Conservation (phyloP, 2,888 invertebrate species). For the Candidula unifasciata region DNA sequence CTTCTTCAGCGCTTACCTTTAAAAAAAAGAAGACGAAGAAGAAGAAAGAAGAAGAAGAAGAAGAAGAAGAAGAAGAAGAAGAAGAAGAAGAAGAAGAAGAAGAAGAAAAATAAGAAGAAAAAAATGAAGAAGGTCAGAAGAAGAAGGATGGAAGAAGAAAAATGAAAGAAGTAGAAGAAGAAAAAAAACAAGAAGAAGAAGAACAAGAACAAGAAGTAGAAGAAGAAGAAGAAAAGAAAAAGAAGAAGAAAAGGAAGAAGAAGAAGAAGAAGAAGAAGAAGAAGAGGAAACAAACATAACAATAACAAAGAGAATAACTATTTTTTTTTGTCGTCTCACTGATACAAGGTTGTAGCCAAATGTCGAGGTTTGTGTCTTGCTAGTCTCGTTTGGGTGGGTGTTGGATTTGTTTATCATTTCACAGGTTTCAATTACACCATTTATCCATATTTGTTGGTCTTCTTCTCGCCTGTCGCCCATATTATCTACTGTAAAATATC, state of each 20-base stretch:
- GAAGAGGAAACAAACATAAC: conserved; percentile 28
- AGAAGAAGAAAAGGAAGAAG: background rate
- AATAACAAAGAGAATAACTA: no score
- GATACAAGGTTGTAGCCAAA: no score
- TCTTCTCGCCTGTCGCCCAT: no score
- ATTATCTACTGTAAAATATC: no score
- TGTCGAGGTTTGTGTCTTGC: no score
- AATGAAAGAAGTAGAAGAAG: background rate
- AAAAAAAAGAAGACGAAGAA: background rate
- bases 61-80: background rate
- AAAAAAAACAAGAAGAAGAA: background rate
- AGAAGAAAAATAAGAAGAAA: background rate
- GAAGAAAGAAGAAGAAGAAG: background rate
- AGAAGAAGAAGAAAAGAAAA: background rate
- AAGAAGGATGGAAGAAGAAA: background rate
- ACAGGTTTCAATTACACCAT: no score
- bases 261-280: background rate
- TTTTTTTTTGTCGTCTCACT: no score
- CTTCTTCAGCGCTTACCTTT: no score
- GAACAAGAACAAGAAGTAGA: background rate
- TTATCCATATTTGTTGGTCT: no score
- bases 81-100: background rate
- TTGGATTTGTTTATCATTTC: no score
- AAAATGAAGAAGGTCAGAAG: background rate
- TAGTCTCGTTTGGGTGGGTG: no score